These are phyloP conservation scores for Huso huso DNA, from an alignment of 2,797 vertebrate genomes.

Conservation along the genomic window DNA sequence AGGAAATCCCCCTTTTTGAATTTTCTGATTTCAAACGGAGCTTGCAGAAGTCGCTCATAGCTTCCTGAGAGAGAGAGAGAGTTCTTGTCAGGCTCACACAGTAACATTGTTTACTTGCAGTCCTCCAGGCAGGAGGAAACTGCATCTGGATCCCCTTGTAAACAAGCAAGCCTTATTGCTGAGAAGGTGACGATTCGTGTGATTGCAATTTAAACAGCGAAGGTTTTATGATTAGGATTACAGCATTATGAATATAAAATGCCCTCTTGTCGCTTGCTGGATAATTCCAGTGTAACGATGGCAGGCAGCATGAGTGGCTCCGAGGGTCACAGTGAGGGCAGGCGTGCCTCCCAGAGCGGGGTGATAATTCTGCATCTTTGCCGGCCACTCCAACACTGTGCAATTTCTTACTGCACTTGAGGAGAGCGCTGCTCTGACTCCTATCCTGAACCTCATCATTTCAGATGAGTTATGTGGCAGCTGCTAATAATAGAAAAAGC, in stretches of 20 bases:
- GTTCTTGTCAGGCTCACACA: too few species aligned
- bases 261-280: conserved; percentile 1
- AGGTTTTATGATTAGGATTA: conserved; percentile 3
- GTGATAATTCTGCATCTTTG: background rate
- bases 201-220: too few species aligned
- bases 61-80: too few species aligned
- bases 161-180: too few species aligned
- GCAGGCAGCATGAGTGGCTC: background rate
- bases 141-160: too few species aligned
- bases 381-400: background rate
- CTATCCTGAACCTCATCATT: background rate
- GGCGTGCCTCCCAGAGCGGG: background rate
- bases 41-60: too few species aligned
- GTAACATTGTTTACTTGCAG: too few species aligned
- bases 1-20: too few species aligned
- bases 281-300: background rate
- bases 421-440: background rate
- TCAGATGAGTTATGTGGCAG: background rate
- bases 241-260: conserved; percentile 5
- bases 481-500: conserved; percentile 4
- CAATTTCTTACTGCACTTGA: background rate
- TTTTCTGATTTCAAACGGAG: too few species aligned
- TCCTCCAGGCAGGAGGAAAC: too few species aligned
- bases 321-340: background rate
- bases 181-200: too few species aligned